Base-by-base conservation (phyloP, 1,140 invertebrate species). In the Leptinotarsa lineolata region DNA sequence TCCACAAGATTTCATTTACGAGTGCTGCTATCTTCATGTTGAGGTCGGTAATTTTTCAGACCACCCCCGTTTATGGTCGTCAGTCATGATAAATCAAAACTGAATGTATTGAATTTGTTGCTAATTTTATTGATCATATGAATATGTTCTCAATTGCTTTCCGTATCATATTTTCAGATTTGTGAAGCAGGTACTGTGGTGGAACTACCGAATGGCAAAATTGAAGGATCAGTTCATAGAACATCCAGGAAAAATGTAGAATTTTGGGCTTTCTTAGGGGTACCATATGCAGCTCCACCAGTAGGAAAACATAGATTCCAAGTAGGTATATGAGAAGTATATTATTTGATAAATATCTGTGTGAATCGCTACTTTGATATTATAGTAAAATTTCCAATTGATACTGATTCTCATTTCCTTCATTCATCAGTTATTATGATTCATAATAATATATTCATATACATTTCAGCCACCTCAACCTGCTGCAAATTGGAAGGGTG, bases 241-340 rank as follows among this genome's bases (percentile, higher is more conserved):
- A 39, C 70, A 20, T 45, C 48, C 13, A 39, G 18, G 3, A 22
- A n/a, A n/a, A 67, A 68, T 20, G 54, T 54, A 22, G 39, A 46
- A 16, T 71, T 45, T 44, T 72, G 65, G 46, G 63, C 73, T 5
- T 74, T 71, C 59, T 63, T 66, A 24, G 68, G 68, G 12, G 68
- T 74, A 48, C 73, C 73, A n/a, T 74, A 67, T 46, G 73, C 68
- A 46, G 68, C 68, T 45, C 73, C 73, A n/a, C 73, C 73, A 59
- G 16, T 71, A n/a, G 69, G 69, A 16, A 74, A 71, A n/a, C 21
- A 66, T 16, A 63, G 73, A 72, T 74, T 74, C 48, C 69, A 74
- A 46, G 73, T 74, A 39, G 70, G 60, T 72, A 21, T 2, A 63
- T 22, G 1, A 4, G 16, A 54, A 15, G 4, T 54, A n/a, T 16